phyloP scores from a whole-genome alignment of 2,888 invertebrate species.

The Tortricodes alternella region DNA sequence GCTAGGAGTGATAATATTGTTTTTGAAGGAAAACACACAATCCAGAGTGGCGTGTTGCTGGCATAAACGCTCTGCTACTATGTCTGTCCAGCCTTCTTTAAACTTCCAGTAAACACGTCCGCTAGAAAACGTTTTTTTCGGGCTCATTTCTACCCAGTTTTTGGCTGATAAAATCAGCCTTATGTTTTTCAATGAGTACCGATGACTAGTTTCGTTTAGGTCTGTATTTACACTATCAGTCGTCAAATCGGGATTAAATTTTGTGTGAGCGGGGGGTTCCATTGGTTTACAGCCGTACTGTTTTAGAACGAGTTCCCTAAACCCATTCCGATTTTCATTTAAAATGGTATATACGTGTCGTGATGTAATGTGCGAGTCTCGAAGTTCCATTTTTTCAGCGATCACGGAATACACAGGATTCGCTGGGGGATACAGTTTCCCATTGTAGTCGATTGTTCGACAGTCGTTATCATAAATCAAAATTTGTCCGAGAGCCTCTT shows the following conservation, averaged over 20 bases:
- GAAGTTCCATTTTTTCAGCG: not conserved
- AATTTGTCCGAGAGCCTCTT: not conserved
- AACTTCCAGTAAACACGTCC: constrained; percentile 4
- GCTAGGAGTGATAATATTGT: not conserved
- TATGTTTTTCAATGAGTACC: not conserved
- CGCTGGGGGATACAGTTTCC: not conserved
- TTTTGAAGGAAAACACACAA: constrained; percentile 23
- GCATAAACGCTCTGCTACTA: constrained; percentile 2
- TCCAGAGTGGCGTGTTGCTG: not conserved
- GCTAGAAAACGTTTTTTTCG: not conserved
- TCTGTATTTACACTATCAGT: not conserved
- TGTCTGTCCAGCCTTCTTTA: constrained; percentile 1
- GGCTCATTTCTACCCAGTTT: not conserved
- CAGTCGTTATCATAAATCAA: not conserved
- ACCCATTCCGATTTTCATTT: not conserved
- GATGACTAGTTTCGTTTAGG: not conserved
- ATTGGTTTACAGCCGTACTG: not conserved
- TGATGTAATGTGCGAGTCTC: not conserved
- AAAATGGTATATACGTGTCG: not conserved
- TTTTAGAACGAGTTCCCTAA: not conserved
- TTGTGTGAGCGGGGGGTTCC: not conserved
- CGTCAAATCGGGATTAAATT: not conserved
- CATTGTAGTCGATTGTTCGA: not conserved
- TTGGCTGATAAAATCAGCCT: not conserved
- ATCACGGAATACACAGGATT: not conserved